Evolutionary conservation across 1,140 invertebrate genomes (phyloP), one percentile per base, ranked within the genome.

Genomic region (Drosophila serrata): DNA sequence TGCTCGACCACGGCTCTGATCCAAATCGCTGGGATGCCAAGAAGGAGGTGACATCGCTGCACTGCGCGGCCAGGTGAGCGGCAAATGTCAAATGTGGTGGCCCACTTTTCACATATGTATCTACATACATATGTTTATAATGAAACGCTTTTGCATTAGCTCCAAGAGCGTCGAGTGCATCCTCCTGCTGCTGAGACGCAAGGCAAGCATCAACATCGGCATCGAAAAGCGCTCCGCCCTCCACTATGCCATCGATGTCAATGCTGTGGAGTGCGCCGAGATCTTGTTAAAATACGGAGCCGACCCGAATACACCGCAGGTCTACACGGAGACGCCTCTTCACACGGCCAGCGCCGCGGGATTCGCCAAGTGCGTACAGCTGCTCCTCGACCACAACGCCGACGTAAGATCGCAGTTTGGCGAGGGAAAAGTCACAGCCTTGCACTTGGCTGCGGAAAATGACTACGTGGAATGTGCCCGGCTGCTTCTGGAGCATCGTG

Each of bases 361-460:
- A 11, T 95, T 95, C 31, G 93, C 94, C 0, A 93, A 93, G 55
- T 96, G 96, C 82, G 93, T 96, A 6, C 95, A 95, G 81, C 82
- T 97, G 19, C 92, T 97, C 3, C 92, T 97, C 31, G 94, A 93
- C 55, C 94, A 96, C 65, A 96, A 96, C 19, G 97, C 97, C 5
- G 96, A 97, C 79, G 96, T 97, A 3, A 93, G 95, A 33, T 95
- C 96, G 0, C 95, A 96, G 62, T 94, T 95, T 45, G 96, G 96
- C 0, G 82, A 93, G 11, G 94, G 94, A 42, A 94, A 95, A 80
- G 94, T 95, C 2, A 97, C 97, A 3, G 95, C 97, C 0, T 88
- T 98, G 9, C 97, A 98, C 91, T 94, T 97, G 75, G 92, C 97
- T 7, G 96, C 97, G 1, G 96, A 97, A 69, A 96, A 97, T 76